Base-by-base conservation (phyloP, 2,888 invertebrate species). In the Platerodrilus igneus region DNA sequence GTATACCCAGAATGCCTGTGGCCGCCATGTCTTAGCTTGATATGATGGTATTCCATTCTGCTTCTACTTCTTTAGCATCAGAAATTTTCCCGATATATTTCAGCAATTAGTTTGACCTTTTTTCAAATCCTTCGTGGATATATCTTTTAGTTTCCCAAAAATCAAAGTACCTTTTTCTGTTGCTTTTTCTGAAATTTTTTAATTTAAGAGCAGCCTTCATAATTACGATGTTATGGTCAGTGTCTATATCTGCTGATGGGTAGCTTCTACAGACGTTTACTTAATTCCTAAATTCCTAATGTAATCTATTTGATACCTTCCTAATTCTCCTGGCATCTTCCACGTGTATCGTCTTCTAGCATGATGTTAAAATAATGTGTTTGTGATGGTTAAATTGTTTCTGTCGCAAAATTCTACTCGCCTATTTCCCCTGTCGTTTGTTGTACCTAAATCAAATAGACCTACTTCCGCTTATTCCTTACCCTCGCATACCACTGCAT, bases 271-370 rank as follows among this genome's bases (percentile, higher is more conserved):
- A 25, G 6, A 29, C 20, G 29, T 23, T 38, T n/a, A 48, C 29
- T 6, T 35, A 19, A 23, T 47, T 43, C 37, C 33, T 37, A 40
- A 22, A 46, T 33, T 44, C 29, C 23, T 41, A 5, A 53, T 49
- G 26, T 17, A 51, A 18, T 53, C 45, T 18, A 51, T 53, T 40
- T 53, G 50, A 41, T 53, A 53, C 37, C 49, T 30, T 9, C 43
- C 33, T 10, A 50, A 43, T 18, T 51, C 45, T 16, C 22, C 31
- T 14, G 47, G 47, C 23, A 41, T 44, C 33, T 31, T 49, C 49
- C 51, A 51, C 8, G 52, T 52, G 26, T 44, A 47, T 18, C 52
- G 20, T 39, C 48, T 23, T 28, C 46, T 35, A n/a, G 14, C 29
- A 15, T 39, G 50, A 11, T 48, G 43, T 40, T 50, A 39, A 28